A percentile compares a stretch with the other conserved stretches of the same genome.
phyloP scores from a whole-genome alignment of 2,888 invertebrate genomes.

The Pelosia muscerda region DNA sequence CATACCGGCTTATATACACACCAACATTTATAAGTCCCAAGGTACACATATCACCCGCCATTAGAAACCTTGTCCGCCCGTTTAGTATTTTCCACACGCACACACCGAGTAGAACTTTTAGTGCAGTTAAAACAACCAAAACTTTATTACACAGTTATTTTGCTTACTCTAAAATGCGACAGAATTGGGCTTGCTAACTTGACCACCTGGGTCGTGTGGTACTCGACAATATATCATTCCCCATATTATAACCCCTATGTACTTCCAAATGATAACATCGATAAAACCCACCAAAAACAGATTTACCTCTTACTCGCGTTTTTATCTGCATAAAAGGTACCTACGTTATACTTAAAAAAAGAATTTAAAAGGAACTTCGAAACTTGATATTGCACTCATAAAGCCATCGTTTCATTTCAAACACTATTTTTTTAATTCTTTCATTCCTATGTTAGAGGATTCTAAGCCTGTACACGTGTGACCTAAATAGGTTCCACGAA shows the following conservation, averaged over 20 bases:
- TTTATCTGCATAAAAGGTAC: too few species aligned
- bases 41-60: constrained; percentile 46
- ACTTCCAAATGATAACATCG: too few species aligned
- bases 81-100: constrained; percentile 50
- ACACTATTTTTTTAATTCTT: background rate
- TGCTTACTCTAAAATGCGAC: constrained; percentile 72
- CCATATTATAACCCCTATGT: too few species aligned
- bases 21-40: constrained; percentile 33
- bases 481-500: constrained; percentile 3
- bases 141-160: constrained; percentile 59
- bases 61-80: constrained; percentile 45
- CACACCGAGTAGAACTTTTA: constrained; percentile 59
- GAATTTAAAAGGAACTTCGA: background rate
- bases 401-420: too few species aligned
- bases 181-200: background rate
- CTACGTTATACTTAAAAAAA: background rate
- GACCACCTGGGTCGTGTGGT: background rate
- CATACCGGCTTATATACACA: constrained; percentile 6
- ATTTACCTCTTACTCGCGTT: too few species aligned
- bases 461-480: constrained; percentile 11
- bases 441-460: background rate
- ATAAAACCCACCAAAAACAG: too few species aligned
- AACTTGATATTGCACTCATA: too few species aligned
- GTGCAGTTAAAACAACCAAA: constrained; percentile 57
- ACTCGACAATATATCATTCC: background rate